Percentiles rank a stretch among this genome's conserved stretches.
These are phyloP conservation scores for Heliconius congener DNA, from an alignment of 1,140 invertebrate genomes.

Conservation along the genomic window DNA sequence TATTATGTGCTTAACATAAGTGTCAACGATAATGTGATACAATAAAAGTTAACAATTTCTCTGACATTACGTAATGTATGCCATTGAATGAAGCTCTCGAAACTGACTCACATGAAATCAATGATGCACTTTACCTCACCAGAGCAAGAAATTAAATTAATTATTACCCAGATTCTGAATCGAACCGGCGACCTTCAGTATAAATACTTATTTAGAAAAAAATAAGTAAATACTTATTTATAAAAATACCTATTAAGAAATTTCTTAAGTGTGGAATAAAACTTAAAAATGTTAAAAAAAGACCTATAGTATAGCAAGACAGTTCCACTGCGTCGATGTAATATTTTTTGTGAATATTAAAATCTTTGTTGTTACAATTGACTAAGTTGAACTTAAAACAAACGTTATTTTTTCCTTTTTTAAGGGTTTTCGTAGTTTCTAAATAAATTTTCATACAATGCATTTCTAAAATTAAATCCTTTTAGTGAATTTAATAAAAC, in stretches of 20 bases:
- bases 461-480: not conserved
- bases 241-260: too few species aligned
- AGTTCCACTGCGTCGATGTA: too few species aligned
- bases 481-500: not conserved
- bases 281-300: too few species aligned
- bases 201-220: too few species aligned
- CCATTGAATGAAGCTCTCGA: not conserved
- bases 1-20: not conserved
- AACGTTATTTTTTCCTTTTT: not conserved
- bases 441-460: not conserved
- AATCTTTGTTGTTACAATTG: too few species aligned
- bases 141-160: not conserved
- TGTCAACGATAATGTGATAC: not conserved
- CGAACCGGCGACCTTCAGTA: too few species aligned
- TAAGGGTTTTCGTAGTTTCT: not conserved
- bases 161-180: not conserved
- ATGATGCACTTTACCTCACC: not conserved
- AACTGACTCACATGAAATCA: too few species aligned
- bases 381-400: not conserved
- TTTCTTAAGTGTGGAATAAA: too few species aligned
- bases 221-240: too few species aligned
- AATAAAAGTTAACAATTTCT: constrained; percentile 1
- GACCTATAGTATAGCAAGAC: too few species aligned
- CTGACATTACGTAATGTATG: not conserved
- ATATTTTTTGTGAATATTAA: too few species aligned